Percentiles rank a stretch among this genome's conserved stretches.
phyloP scores from a whole-genome alignment of 2,113 vertebrate genomes.

The Jaculus jaculus region DNA sequence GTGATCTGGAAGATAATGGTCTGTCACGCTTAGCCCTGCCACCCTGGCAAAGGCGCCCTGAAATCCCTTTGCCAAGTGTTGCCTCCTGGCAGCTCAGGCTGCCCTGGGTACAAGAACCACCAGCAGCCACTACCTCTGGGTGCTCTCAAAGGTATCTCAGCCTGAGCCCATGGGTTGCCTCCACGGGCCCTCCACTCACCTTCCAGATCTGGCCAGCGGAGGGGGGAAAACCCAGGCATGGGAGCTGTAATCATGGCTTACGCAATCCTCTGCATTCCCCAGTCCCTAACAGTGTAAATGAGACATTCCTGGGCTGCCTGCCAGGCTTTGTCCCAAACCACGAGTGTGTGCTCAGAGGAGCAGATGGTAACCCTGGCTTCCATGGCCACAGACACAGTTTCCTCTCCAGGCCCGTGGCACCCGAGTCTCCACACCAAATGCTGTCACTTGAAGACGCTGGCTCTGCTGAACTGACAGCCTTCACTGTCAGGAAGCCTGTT shows the following conservation, averaged over 20 bases:
- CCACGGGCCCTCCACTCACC: background rate
- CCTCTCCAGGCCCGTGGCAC: fast-evolving
- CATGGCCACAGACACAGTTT: background rate
- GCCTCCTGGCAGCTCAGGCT: background rate
- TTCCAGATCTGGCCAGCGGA: constrained; percentile 13
- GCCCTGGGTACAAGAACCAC: background rate
- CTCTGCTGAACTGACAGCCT: background rate
- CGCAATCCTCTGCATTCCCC: background rate
- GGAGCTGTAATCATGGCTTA: constrained; percentile 29
- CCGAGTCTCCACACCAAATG: background rate
- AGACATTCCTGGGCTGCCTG: constrained; percentile 12
- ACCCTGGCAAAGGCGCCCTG: background rate
- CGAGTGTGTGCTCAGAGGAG: background rate
- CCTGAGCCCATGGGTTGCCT: background rate
- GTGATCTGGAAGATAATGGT: background rate
- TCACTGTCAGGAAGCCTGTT: background rate
- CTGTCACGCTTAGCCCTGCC: background rate
- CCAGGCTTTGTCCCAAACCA: background rate
- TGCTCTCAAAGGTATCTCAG: background rate
- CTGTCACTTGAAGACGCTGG: background rate
- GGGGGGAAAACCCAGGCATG: constrained; percentile 28
- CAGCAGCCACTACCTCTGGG: background rate
- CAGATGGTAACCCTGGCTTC: background rate
- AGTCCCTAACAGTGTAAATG: background rate
- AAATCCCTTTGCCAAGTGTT: background rate